A percentile compares a stretch with the other conserved stretches of the same genome.
phyloP scores from a whole-genome alignment of 1,140 invertebrate genomes.

The Aethina tumida region DNA sequence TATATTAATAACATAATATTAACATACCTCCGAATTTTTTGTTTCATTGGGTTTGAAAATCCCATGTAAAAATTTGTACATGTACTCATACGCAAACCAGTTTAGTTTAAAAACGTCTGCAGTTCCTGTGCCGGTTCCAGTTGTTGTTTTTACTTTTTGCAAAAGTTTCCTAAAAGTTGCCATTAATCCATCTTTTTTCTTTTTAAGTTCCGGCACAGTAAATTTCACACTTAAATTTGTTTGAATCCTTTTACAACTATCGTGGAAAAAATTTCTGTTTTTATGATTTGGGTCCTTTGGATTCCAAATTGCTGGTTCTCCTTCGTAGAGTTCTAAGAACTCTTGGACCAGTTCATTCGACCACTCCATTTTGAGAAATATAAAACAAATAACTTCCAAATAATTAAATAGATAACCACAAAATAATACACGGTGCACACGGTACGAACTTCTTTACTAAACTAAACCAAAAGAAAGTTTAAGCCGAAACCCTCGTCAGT shows the following conservation, averaged over 20 bases:
- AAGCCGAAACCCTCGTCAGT: no score
- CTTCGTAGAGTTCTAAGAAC: slow-evolving; percentile 19
- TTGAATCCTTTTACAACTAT: slow-evolving; percentile 16
- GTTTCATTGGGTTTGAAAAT: slow-evolving; percentile 6
- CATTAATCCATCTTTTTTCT: slow-evolving; percentile 30
- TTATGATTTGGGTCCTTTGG: slow-evolving; percentile 18
- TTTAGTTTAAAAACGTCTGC: slow-evolving; percentile 19
- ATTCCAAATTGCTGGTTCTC: slow-evolving; percentile 19
- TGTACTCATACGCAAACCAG: slow-evolving; percentile 25
- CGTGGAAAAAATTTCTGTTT: slow-evolving; percentile 12
- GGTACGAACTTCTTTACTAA: no score
- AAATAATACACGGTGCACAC: no score
- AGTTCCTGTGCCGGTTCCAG: slow-evolving; percentile 9
- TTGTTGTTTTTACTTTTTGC: slow-evolving; percentile 16
- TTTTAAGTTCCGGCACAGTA: slow-evolving; percentile 21
- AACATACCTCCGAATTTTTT: no score
- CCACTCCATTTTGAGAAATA: slow-evolving; percentile 11
- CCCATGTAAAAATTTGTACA: slow-evolving; percentile 14
- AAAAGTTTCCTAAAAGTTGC: slow-evolving; percentile 16
- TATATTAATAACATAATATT: no score
- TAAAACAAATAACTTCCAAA: background rate
- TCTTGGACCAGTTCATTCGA: slow-evolving; percentile 15
- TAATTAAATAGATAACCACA: no score
- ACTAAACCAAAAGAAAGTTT: no score
- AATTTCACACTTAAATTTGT: slow-evolving; percentile 5